Evolutionary conservation across 2,888 invertebrate species (phyloP), one percentile per base, ranked within the genome.

Genomic region (Rambutsinella grinnellia): DNA sequence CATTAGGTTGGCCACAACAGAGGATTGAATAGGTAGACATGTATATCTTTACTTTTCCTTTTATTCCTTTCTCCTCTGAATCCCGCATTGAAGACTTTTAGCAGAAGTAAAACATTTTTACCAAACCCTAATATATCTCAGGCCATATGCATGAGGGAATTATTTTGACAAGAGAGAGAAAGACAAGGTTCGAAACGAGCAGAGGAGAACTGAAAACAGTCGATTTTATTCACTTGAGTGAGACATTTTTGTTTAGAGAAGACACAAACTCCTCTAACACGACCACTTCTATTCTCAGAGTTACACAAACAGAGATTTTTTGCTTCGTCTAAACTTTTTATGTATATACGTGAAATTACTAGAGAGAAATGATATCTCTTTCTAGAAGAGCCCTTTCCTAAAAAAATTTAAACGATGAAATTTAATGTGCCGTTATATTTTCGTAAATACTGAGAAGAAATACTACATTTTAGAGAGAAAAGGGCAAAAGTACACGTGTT

Each of bases 181-280:
- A 46, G 63, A 63, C 63, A 63, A 61, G 71, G 47, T 49, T 63
- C 57, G 49, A 71, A 63, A 36, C 51, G 63, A 54, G 57, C 28
- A 71, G 65, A n/a, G n/a, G n/a, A n/a, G n/a, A n/a, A n/a, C n/a
- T n/a, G 69, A 65, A 65, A 72, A 72, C 65, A 58, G 58, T 21
- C 63, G 63, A 72, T 72, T 72, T 72, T 58, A 63, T 27, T 65
- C 65, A 62, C 65, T 72, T 58, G 65, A 72, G 58, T 65, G 65
- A 72, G 51, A 56, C 71, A 63, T 65, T 65, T 65, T 65, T 72
- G 71, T 72, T 72, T 72, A 72, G 63, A n/a, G 27, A 27, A 19
- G 53, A 60, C 57, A 26, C 63, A 36, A 71, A 72, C 58, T 72
- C 36, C 26, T 46, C 46, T 36, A 36, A 13, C 36, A 36, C n/a